Evolutionary conservation across 2,113 vertebrate genomes (phyloP).

Genomic region (Calidris pugnax): DNA sequence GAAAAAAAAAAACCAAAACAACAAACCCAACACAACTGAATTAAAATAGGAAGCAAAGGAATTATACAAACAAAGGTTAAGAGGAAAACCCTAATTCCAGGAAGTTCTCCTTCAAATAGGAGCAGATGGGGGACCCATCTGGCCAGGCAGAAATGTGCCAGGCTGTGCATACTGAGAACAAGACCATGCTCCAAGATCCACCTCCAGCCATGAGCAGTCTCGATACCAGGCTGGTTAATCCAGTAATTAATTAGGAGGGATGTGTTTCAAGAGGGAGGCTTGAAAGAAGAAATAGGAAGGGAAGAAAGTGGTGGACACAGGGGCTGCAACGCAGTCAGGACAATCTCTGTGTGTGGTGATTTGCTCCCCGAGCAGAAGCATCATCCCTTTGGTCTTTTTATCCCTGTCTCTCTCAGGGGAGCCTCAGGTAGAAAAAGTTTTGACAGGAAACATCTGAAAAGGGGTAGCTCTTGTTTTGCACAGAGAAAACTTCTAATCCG

Average conservation of each 20-base stretch:
- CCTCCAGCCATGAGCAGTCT: constrained; percentile 43
- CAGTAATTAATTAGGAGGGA: constrained; percentile 46
- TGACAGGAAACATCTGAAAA: neutral
- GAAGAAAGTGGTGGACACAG: neutral
- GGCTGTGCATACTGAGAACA: constrained; percentile 34
- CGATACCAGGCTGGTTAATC: constrained; percentile 2
- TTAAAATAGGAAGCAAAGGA: neutral
- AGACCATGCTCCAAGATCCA: constrained; percentile 44
- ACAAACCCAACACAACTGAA: neutral
- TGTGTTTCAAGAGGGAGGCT: neutral
- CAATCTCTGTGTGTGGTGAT: neutral
- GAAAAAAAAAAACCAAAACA: neutral
- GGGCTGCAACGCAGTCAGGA: accelerated
- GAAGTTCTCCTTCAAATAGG: constrained; percentile 10
- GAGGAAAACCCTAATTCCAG: constrained; percentile 32
- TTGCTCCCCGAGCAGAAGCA: neutral
- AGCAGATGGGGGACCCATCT: constrained; percentile 65
- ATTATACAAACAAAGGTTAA: constrained; percentile 4
- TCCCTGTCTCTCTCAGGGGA: neutral
- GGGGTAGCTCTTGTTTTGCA: neutral
- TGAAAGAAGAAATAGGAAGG: neutral
- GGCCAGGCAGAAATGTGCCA: constrained; percentile 29
- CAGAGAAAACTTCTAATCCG: constrained; percentile 18
- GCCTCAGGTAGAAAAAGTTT: neutral
- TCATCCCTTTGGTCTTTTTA: neutral